Conservation (phyloP, 2,888 invertebrate genomes). For the Drosophila mimetica region DNA sequence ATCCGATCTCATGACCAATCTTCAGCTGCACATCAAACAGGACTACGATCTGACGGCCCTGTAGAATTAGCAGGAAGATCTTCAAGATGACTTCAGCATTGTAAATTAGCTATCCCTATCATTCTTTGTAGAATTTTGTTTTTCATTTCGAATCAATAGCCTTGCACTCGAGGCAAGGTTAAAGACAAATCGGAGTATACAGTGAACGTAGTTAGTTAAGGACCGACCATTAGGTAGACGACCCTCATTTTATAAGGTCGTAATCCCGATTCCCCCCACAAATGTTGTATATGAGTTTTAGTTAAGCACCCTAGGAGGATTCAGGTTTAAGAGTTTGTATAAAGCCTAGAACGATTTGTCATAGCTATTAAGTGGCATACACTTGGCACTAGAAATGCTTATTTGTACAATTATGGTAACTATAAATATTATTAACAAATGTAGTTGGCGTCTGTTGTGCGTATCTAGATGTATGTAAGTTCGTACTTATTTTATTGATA, state of each 20-base stretch:
- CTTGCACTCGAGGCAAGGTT: conserved; percentile 43
- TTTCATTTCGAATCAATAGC: conserved; percentile 27
- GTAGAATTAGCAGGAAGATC: conserved; percentile 83
- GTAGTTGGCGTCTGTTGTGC: conserved; percentile 74
- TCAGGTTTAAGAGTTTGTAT: conserved; percentile 63
- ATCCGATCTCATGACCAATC: conserved; percentile 82
- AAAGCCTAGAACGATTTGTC: conserved; percentile 74
- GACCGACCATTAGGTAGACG: conserved; percentile 48
- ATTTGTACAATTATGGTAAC: conserved; percentile 47
- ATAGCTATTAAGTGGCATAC: conserved; percentile 66
- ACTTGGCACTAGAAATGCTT: conserved; percentile 30
- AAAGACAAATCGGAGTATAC: conserved; percentile 82
- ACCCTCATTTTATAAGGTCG: conserved; percentile 18
- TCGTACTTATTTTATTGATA: conserved; percentile 68
- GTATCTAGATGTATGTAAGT: conserved; percentile 67
- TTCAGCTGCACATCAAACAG: conserved; percentile 89
- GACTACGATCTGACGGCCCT: conserved; percentile 94
- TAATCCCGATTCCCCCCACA: conserved; percentile 14
- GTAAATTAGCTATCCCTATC: conserved; percentile 28
- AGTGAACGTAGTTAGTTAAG: conserved; percentile 82
- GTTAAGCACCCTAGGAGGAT: conserved; percentile 58
- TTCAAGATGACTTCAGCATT: conserved; percentile 23
- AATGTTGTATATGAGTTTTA: conserved; percentile 68
- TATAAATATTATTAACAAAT: conserved; percentile 41
- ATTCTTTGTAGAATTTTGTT: conserved; percentile 33